Percentiles rank a stretch among this genome's conserved stretches.
These are phyloP conservation scores for Pachycephala philippinensis DNA, from an alignment of 2,113 vertebrate genomes.

Conservation along the genomic window DNA sequence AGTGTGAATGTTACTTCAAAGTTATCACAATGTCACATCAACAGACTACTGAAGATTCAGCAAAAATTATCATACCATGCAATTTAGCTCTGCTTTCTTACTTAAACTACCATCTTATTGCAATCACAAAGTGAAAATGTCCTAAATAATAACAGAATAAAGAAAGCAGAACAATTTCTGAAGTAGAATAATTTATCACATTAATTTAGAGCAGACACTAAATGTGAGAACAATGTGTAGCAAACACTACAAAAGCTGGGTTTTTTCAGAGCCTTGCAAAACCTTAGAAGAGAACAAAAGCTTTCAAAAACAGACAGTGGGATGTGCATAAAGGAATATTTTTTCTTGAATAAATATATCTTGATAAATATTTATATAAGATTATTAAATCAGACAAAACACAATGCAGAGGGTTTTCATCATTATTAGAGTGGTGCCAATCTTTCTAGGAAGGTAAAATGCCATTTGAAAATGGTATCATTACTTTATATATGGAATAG, in stretches of 20 bases:
- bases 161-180: not conserved
- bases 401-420: not conserved
- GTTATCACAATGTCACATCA: not conserved
- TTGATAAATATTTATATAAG: not conserved
- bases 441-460: not conserved
- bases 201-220: not conserved
- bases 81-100: not conserved
- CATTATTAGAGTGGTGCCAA: not conserved
- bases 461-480: not conserved
- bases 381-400: not conserved
- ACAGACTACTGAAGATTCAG: not conserved
- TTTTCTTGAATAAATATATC: not conserved
- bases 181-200: not conserved
- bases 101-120: not conserved
- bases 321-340: not conserved
- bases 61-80: not conserved
- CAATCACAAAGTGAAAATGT: not conserved
- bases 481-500: not conserved
- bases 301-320: not conserved
- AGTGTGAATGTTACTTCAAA: not conserved
- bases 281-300: not conserved
- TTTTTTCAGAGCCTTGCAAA: not conserved
- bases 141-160: not conserved
- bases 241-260: not conserved
- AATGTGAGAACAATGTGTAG: not conserved